Evolutionary conservation across 1,140 invertebrate genomes (phyloP), one percentile per base, ranked within the genome.

Genomic region (Aricia agestis): DNA sequence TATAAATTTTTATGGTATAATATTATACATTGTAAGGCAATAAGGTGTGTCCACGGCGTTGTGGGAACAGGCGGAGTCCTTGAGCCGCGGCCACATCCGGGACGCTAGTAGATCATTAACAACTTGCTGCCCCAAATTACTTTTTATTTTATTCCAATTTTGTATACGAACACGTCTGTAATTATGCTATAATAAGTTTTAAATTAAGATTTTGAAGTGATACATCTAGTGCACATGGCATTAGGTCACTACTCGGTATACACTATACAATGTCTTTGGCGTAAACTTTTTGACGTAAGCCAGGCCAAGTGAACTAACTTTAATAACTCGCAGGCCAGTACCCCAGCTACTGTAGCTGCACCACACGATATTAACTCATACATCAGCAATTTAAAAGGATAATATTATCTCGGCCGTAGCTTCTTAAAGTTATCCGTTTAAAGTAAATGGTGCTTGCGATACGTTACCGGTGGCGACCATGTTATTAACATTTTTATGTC

Each of bases 31-130:
- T 59, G 2, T 9, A 59, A 15, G n/a, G 52, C n/a, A 5, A 2
- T 17, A n/a, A 59, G n/a, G n/a, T n/a, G n/a, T n/a, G n/a, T 18
- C 58, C 15, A 17, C 58, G 3, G 10, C 9, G 9, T 36, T 36
- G 52, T 17, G 15, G 58, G 58, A 9, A 17, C n/a, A 59, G 58
- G n/a, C 15, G 15, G 18, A 17, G 58, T 59, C 58, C 58, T 59
- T 59, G 58, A 59, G 58, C 58, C 58, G 7, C 58, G n/a, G 15
- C 52, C 58, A 59, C 58, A 59, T 59, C 58, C 58, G 58, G 58
- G 58, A 59, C 58, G 18, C 52, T 58, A 17, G 6, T 17, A 58
- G 13, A n/a, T 58, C n/a, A 72, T 71, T 72, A 70, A 67, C 18
- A 18, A 70, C 52, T 70, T 59, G n/a, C 52, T 15, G 52, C 52